A percentile compares a stretch with the other conserved stretches of the same genome.
Evolutionary conservation across 1,140 invertebrate genomes (phyloP).

Genomic region (Drosophila nigrodunni): DNA sequence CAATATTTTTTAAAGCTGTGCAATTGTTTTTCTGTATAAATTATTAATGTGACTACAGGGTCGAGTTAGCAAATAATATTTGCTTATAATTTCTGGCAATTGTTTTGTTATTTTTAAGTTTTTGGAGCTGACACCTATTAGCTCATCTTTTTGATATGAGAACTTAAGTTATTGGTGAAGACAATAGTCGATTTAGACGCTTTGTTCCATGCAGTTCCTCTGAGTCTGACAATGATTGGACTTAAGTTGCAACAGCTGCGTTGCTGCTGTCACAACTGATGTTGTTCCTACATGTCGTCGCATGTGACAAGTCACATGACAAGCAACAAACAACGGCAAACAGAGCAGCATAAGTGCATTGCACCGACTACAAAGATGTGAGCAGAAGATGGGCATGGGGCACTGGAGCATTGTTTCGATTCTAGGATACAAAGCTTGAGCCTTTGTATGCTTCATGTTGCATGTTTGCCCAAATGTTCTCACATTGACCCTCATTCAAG

Average conservation of each 20-base stretch:
- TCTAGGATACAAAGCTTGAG: not conserved
- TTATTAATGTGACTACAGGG: too few species aligned
- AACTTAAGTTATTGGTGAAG: too few species aligned
- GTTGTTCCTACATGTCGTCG: slow-evolving; percentile 8
- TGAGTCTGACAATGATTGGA: not conserved
- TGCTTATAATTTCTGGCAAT: too few species aligned
- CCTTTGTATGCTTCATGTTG: slow-evolving; percentile 25
- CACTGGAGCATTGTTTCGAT: slow-evolving; percentile 1
- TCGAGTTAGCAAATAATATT: too few species aligned
- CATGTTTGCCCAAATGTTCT: slow-evolving; percentile 54
- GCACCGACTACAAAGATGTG: slow-evolving; percentile 9
- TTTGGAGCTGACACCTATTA: too few species aligned
- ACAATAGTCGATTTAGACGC: too few species aligned
- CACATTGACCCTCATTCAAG: slow-evolving; percentile 68
- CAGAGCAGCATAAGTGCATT: slow-evolving; percentile 25
- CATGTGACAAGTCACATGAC: slow-evolving; percentile 31
- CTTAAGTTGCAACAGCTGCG: slow-evolving; percentile 8
- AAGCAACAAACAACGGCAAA: slow-evolving; percentile 2
- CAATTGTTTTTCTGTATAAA: too few species aligned
- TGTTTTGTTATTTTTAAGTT: too few species aligned
- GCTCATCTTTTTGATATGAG: too few species aligned
- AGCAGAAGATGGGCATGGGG: not conserved
- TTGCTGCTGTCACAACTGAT: slow-evolving; percentile 8
- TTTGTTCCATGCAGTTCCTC: too few species aligned
- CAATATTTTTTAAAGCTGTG: too few species aligned